Evolutionary conservation across 1,140 invertebrate species (phyloP), one percentile per base, ranked within the genome.

Genomic region (Phortica variegata): DNA sequence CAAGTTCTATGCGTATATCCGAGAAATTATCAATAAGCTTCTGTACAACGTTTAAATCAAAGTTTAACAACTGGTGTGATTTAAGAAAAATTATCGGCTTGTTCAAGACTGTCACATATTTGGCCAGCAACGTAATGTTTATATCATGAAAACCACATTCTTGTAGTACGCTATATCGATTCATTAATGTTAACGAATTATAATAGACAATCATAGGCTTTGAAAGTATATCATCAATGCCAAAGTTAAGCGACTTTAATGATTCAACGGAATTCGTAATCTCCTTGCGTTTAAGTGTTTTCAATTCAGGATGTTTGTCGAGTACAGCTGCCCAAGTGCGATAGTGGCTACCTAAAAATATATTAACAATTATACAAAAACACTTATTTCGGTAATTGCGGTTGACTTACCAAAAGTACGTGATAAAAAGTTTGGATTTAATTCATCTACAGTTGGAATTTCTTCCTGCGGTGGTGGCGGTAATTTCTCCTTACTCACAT

Each of bases 191-290:
- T 42, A 79, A 72, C 5, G 75, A 71, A 51, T 81, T 79, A 61
- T 79, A 79, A 33, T 76, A 77, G 31, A 83, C 78, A 5, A 82
- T 61, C 70, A 79, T 79, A n/a, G 78, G 79, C 45, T 81, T 70
- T 9, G 68, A 17, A 16, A 79, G 68, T 5, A 81, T 80, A 20
- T 80, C 77, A 20, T 76, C 52, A 1, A 76, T 54, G 12, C 59
- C 75, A 18, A 80, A 75, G 0, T 56, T 50, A n/a, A 73, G 32
- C 2, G 54, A 58, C 32, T 66, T 71, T 2, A 75, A 39, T 0
- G 53, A 46, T 16, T 72, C 52, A 8, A 47, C 61, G 0, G 73
- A 65, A 23, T 55, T 70, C 0, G 58, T 38, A 7, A 75, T 29
- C 39, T 75, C 70, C 40, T 72, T 63, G 3, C 58, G 52, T 32